Evolutionary conservation across 23 tunicate species (phyloP).

Genomic region (Halocynthia roretzi): DNA sequence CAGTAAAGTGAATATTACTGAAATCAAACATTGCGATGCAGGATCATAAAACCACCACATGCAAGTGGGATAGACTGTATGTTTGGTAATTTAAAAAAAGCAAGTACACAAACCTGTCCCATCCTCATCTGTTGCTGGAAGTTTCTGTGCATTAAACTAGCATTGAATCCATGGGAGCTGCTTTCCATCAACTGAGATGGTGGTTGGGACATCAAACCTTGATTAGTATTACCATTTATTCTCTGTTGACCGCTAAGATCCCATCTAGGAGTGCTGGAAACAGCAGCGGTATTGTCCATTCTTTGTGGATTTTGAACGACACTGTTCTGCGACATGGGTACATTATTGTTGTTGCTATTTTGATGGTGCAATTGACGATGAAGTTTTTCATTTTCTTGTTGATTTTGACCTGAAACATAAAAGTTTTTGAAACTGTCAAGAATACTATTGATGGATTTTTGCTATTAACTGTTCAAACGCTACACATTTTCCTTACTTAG

Average conservation of each 20-base stretch:
- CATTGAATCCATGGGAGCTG: neutral
- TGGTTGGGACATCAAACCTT: neutral
- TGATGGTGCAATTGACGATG: neutral
- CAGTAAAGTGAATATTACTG: neutral
- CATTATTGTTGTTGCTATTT: conserved; percentile 8
- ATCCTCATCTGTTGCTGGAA: conserved; percentile 9
- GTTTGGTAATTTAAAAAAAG: no score
- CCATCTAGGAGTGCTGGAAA: no score
- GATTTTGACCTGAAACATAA: neutral
- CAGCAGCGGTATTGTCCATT: no score
- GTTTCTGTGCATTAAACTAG: neutral
- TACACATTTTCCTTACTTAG: neutral
- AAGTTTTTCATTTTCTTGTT: neutral
- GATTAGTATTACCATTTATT: no score
- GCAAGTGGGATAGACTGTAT: no score
- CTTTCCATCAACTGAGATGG: neutral
- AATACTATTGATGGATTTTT: no score
- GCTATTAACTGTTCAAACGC: no score
- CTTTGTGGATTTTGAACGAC: no score
- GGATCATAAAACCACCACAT: no score
- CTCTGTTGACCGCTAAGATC: no score
- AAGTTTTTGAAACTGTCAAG: no score
- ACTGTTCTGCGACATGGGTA: neutral
- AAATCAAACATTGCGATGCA: no score
- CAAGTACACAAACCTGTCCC: neutral